These are phyloP conservation scores for Ciona savignyi DNA, from an alignment of 23 tunicate species.

Conservation along the genomic window DNA sequence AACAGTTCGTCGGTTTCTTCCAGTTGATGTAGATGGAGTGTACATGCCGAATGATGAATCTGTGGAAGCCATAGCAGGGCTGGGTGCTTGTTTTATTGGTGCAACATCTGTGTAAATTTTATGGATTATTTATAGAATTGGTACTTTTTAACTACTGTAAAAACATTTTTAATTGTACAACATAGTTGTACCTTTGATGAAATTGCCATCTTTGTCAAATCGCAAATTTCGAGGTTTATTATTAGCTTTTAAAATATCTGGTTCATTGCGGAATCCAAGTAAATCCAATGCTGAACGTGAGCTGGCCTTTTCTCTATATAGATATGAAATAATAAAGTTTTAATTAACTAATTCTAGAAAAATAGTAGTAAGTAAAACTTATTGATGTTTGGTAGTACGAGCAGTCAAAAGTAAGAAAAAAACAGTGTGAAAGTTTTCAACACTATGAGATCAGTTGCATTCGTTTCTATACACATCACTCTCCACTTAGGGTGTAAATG, in stretches of 20 bases:
- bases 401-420: no score
- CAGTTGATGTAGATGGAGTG: constrained; percentile 21
- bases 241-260: neutral
- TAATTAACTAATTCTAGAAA: no score
- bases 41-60: constrained; percentile 58
- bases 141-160: no score
- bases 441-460: no score
- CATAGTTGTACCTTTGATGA: constrained; percentile 18
- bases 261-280: neutral
- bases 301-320: neutral
- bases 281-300: neutral
- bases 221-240: neutral
- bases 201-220: constrained; percentile 57
- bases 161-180: neutral
- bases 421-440: no score
- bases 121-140: no score
- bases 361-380: no score
- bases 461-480: no score
- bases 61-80: constrained; percentile 5
- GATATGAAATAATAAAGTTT: no score
- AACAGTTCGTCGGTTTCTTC: neutral
- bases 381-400: no score
- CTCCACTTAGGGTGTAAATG: no score
- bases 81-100: neutral
- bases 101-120: no score